Evolutionary conservation across 1,140 invertebrate genomes (phyloP), one percentile per base, ranked within the genome.

Genomic region (Babylonia areolata): DNA sequence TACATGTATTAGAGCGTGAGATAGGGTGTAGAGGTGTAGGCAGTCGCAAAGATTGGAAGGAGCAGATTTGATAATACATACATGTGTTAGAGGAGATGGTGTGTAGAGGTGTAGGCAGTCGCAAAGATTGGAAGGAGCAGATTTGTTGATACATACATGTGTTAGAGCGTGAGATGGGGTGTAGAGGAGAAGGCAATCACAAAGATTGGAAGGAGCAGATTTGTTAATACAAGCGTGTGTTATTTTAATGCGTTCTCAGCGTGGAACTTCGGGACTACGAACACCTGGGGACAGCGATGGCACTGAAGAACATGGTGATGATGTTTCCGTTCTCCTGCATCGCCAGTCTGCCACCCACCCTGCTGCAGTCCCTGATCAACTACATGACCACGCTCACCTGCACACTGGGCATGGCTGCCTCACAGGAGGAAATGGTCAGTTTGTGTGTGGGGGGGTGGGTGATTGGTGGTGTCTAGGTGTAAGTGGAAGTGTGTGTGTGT

Each of bases 311-410:
- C 64, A 86, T 95, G 40, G 89, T 95, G 37, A 95, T 96, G 71
- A 96, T 96, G 92, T 97, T 96, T 91, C 94, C 94, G 42, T 90
- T 93, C 1, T 88, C 91, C 2, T 93, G 94, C 40, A 90, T 96
- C 58, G 88, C 88, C 31, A 89, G 88, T 12, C 85, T 96, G 39
- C 95, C 96, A 5, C 69, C 89, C 28, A 90, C 92, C 17, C 86
- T 95, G 20, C 90, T 95, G 35, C 90, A 94, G 90, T 89, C 91
- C 31, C 95, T 95, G 85, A 87, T 97, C 81, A 95, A 96, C 88
- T 95, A 97, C 89, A 93, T 97, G 64, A 96, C 96, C 5, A 94
- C 94, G 46, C 94, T 97, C 28, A 97, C 97, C 11, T 97, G 97
- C 90, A 94, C 95, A 87, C 97, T 97, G 93, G 96, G 96, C 78